Evolutionary conservation across 2,888 invertebrate genomes (phyloP).

Genomic region (Schrankia costaestrigalis): DNA sequence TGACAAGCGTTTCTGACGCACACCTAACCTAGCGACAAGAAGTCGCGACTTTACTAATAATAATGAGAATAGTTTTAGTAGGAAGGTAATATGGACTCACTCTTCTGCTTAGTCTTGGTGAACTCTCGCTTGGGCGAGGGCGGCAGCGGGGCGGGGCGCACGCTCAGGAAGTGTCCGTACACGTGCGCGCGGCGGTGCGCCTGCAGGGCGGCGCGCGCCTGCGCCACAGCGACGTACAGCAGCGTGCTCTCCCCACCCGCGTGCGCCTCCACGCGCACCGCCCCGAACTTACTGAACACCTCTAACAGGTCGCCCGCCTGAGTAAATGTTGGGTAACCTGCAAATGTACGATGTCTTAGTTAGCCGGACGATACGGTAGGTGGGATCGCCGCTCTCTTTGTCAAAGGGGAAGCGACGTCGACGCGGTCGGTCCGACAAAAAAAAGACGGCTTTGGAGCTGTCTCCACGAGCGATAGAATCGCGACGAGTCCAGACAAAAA

Average conservation of each 20-base stretch:
- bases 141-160: slow-evolving; percentile 28
- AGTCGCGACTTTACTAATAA: neutral
- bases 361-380: too few species aligned
- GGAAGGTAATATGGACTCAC: slow-evolving; percentile 18
- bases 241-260: slow-evolving; percentile 37
- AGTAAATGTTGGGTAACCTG: slow-evolving; percentile 59
- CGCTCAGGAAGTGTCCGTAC: slow-evolving; percentile 52
- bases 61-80: neutral
- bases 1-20: too few species aligned
- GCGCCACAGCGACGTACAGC: slow-evolving; percentile 25
- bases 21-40: neutral
- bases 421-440: neutral
- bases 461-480: too few species aligned
- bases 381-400: neutral
- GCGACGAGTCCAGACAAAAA: too few species aligned
- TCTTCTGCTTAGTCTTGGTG: slow-evolving; percentile 39
- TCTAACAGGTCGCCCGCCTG: slow-evolving; percentile 48
- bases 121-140: slow-evolving; percentile 33
- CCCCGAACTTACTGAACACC: slow-evolving; percentile 46
- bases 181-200: slow-evolving; percentile 39
- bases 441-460: too few species aligned
- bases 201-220: slow-evolving; percentile 36
- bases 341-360: too few species aligned
- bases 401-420: neutral
- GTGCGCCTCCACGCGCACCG: slow-evolving; percentile 39